A percentile compares a stretch with the other conserved stretches of the same genome.
These are phyloP conservation scores for Venusia cambrica DNA, from an alignment of 2,888 invertebrate species.

Conservation along the genomic window DNA sequence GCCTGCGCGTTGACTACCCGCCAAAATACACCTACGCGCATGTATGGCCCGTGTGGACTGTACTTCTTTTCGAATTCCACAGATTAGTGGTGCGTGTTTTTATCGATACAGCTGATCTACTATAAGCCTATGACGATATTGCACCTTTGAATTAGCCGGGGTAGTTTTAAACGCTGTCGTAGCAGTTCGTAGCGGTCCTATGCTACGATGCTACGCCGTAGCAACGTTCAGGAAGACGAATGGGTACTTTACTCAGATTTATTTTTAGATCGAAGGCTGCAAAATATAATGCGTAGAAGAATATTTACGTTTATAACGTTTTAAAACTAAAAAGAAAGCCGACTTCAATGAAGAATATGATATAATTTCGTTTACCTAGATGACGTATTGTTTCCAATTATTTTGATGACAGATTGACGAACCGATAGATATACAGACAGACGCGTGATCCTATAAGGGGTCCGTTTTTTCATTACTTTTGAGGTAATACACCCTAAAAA, in stretches of 20 bases:
- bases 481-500: too few species aligned
- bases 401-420: too few species aligned
- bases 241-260: constrained; percentile 13
- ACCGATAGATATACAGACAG: too few species aligned
- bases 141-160: constrained; percentile 9
- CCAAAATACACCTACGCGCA: constrained; percentile 79
- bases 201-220: constrained; percentile 51
- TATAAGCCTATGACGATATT: too few species aligned
- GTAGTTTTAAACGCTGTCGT: constrained; percentile 6
- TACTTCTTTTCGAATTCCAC: constrained; percentile 57
- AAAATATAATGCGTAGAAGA: constrained; percentile 2
- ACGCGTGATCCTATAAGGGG: too few species aligned
- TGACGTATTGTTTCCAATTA: too few species aligned
- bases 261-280: constrained; percentile 22
- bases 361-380: too few species aligned
- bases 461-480: too few species aligned
- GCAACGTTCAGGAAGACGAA: constrained; percentile 21
- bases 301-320: constrained; percentile 6
- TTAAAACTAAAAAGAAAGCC: too few species aligned
- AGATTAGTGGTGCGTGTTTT: constrained; percentile 37
- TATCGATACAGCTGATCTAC: constrained; percentile 20
- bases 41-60: constrained; percentile 54
- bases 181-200: constrained; percentile 26
- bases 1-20: constrained; percentile 69
- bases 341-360: too few species aligned